Percentiles rank a stretch among this genome's conserved stretches.
phyloP scores from a whole-genome alignment of 1,140 invertebrate genomes.

The Calliopsis andreniformis region DNA sequence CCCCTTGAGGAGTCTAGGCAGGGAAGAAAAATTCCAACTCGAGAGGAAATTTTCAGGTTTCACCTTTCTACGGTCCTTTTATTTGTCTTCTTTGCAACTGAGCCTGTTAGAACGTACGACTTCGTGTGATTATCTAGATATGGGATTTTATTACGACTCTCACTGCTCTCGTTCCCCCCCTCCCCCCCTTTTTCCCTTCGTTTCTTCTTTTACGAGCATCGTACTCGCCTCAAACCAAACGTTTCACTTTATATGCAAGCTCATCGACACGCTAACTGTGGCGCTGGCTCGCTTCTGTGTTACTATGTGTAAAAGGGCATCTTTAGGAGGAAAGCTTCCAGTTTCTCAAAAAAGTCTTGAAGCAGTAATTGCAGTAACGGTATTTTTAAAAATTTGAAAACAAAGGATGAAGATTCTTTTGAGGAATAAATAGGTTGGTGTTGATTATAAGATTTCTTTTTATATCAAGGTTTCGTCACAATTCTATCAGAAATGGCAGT shows the following conservation, averaged over 20 bases:
- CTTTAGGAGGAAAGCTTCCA: too few species aligned
- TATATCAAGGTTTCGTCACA: too few species aligned
- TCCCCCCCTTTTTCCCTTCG: background rate
- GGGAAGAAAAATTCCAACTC: slow-evolving; percentile 1
- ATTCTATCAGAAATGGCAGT: too few species aligned
- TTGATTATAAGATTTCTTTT: too few species aligned
- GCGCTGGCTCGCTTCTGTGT: too few species aligned
- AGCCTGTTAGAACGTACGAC: background rate
- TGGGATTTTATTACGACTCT: slow-evolving; percentile 12
- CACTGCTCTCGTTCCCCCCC: background rate
- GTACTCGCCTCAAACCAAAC: background rate
- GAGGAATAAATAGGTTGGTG: too few species aligned
- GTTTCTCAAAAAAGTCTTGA: too few species aligned
- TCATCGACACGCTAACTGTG: too few species aligned
- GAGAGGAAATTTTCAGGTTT: slow-evolving; percentile 14
- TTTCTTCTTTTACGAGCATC: background rate
- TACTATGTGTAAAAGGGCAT: too few species aligned
- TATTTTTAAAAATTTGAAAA: too few species aligned
- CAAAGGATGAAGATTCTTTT: too few species aligned
- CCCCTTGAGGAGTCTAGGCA: background rate
- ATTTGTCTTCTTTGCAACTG: background rate
- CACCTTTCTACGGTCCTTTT: background rate
- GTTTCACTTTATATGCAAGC: background rate
- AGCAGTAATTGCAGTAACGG: too few species aligned
- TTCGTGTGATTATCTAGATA: slow-evolving; percentile 8